Base-by-base conservation (phyloP, 2,888 invertebrate genomes). In the Chromoteleia sp. region DNA sequence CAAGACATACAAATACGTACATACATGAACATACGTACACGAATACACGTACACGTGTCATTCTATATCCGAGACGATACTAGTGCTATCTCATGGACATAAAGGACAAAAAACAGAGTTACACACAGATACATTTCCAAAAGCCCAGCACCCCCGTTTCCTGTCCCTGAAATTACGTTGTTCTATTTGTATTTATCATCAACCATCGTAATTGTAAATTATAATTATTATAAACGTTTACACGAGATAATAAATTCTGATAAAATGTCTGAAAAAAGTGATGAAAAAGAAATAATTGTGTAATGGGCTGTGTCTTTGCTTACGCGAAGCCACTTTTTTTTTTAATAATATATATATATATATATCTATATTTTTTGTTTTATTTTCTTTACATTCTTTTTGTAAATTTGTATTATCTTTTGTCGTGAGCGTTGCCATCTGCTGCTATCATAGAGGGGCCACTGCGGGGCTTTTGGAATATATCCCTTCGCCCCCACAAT, bases 181-280 rank as follows among this genome's bases (percentile, higher is more conserved):
- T 91, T 91, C 91, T 91, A 91, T 91, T 91, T 91, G 91, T 91
- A 91, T 91, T 90, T 91, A 91, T 91, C 91, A 91, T 91, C 91
- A 89, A 89, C 88, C 91, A 91, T 91, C 91, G 90, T 91, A 91
- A 91, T 91, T 91, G 91, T 91, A 91, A 91, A 91, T 91, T 91
- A 91, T 91, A 89, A 91, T 91, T 91, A 85, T 91, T 91, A 91
- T 91, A 91, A 91, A 91, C 91, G 91, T 91, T 91, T 91, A 91
- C 91, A 91, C 91, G 90, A 91, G 91, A 91, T 91, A 91, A 91
- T 91, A 91, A 91, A 91, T 91, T 91, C 91, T 91, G 91, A 91
- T 91, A 91, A 91, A 91, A 91, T 90, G 91, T 91, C 91, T 91
- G 85, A 89, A 88, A 90, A 88, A 88, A 86, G 81, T 58, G 54